A percentile compares a stretch with the other conserved stretches of the same genome.
Evolutionary conservation across 2,113 vertebrate species (phyloP).

Genomic region (Rhegmatorhina hoffmannsi): DNA sequence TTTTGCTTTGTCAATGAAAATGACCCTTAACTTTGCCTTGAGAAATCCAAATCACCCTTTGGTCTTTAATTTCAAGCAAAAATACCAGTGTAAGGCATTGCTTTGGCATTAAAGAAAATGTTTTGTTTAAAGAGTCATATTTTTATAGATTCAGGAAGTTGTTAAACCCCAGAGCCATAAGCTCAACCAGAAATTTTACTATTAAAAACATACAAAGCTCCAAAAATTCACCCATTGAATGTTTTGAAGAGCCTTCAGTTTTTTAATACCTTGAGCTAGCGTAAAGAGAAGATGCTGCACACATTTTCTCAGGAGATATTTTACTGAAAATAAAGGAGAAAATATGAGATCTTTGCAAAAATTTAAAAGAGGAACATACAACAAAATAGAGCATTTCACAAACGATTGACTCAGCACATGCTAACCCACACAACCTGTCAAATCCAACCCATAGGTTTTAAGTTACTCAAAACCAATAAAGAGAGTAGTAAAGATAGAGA

Average conservation of each 20-base stretch:
- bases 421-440: neutral
- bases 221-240: neutral
- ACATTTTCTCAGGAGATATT: neutral
- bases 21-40: neutral
- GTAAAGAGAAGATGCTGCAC: neutral
- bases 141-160: neutral
- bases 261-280: neutral
- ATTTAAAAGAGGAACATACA: neutral
- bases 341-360: neutral
- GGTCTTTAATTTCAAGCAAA: neutral
- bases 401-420: neutral
- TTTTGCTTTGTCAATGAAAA: neutral
- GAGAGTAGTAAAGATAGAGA: neutral
- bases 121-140: neutral
- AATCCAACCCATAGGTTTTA: neutral
- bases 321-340: neutral
- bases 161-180: neutral
- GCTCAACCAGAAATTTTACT: neutral
- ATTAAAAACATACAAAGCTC: neutral
- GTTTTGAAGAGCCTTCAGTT: neutral
- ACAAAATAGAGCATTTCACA: neutral
- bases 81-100: neutral
- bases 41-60: neutral
- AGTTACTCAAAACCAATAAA: neutral
- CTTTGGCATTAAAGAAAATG: neutral